Evolutionary conservation across 1,140 invertebrate genomes (phyloP).

Genomic region (Polypedilum pembai): DNA sequence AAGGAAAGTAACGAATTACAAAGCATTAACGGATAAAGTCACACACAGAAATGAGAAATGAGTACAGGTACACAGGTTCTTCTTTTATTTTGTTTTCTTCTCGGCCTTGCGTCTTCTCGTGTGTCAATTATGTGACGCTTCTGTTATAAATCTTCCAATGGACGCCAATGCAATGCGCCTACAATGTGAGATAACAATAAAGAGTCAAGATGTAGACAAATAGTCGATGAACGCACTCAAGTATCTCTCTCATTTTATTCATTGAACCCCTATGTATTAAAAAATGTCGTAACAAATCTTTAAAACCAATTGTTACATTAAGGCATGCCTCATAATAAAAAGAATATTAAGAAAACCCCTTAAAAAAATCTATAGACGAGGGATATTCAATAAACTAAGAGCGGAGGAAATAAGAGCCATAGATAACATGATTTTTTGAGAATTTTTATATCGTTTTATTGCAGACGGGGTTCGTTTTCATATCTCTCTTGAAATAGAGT

Average conservation of each 20-base stretch:
- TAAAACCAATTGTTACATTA: neutral
- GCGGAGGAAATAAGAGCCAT: too few relatives aligned
- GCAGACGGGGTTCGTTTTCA: neutral
- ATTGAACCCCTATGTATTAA: neutral
- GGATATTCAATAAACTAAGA: neutral
- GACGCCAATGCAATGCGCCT: conserved; percentile 9
- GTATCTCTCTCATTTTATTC: neutral
- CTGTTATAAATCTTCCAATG: conserved; percentile 12
- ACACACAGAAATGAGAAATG: neutral
- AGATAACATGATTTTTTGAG: conserved; percentile 9
- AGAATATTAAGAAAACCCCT: conserved; percentile 6
- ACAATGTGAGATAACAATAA: conserved; percentile 5
- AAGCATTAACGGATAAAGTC: too few relatives aligned
- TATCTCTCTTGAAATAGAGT: neutral
- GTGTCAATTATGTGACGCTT: neutral
- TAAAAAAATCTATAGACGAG: neutral
- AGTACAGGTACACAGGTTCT: neutral
- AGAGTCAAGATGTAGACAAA: neutral
- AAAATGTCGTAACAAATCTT: neutral
- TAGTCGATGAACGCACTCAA: neutral
- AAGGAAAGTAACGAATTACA: too few relatives aligned
- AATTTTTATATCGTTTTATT: neutral
- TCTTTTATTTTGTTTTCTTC: neutral
- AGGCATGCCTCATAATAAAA: neutral
- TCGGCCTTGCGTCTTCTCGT: neutral